A percentile compares a stretch with the other conserved stretches of the same genome.
These are phyloP conservation scores for Busseola fusca DNA, from an alignment of 2,888 invertebrate species.

Conservation along the genomic window DNA sequence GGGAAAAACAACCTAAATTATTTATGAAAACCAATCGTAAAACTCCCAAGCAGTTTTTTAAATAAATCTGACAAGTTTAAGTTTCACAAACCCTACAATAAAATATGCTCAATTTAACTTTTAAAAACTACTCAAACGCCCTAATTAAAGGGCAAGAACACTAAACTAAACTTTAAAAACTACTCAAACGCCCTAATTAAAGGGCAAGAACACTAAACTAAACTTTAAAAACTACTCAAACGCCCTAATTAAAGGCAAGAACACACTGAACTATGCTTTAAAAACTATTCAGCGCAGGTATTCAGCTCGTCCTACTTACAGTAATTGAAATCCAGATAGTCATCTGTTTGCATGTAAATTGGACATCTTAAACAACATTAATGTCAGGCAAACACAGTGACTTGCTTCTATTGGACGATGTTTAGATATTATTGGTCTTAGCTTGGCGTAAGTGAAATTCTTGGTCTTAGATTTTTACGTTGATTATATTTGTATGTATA, in stretches of 20 bases:
- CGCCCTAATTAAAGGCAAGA: background rate
- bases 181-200: background rate
- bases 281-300: conserved; percentile 24
- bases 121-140: background rate
- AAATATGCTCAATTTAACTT: background rate
- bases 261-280: background rate
- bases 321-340: conserved; percentile 41
- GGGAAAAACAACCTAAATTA: background rate
- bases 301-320: conserved; percentile 25
- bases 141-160: background rate
- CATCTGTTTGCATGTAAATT: conserved; percentile 45
- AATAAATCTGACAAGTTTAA: background rate
- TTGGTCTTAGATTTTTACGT: background rate
- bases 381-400: conserved; percentile 11
- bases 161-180: background rate
- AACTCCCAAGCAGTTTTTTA: background rate
- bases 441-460: conserved; percentile 23
- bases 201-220: background rate
- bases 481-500: background rate
- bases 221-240: background rate
- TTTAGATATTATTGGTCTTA: conserved; percentile 8
- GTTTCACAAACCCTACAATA: background rate
- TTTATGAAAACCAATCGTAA: background rate
- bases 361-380: conserved; percentile 38
- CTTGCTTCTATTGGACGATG: conserved; percentile 6